Evolutionary conservation across 2,797 vertebrate genomes (phyloP), one percentile per base, ranked within the genome.

Genomic region (Acanthurus tractus): DNA sequence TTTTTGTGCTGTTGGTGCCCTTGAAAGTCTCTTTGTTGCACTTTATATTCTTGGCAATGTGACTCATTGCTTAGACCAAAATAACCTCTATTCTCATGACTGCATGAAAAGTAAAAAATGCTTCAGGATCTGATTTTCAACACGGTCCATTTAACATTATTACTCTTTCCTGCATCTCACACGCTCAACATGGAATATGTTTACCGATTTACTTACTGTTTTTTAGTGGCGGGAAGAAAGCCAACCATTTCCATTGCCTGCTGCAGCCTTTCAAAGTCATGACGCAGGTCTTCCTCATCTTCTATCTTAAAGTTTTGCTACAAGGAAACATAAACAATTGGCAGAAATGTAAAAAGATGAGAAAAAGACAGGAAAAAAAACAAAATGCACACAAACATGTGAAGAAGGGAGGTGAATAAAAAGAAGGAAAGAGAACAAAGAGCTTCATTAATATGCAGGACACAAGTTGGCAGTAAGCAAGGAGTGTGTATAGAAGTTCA

Each of bases 161-260:
- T 53, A 12, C 23, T 50, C 29, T n/a, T 62, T 49, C 5, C 38
- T 56, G 40, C 46, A 58, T 29, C 29, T 34, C 29, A 57, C 57
- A 63, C 4, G 61, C 6, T 38, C 29, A 63, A 45, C 5, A 52
- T 11, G 20, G 17, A 65, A 54, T 14, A 10, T 9, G 38, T 40
- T 14, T 8, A 34, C 52, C 42, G 25, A 40, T 79, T 62, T 49
- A 92, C 97, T 96, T 72, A 99, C 98, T 99, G 98, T 73, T 96
- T 98, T 92, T 96, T 99, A 57, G 98, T 99, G 73, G 97, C 95
- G 0, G 97, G 93, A 66, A 99, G 97, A 88, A 99, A 99, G 85
- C 98, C 98, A 83, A 99, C 98, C 98, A 99, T 99, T 93, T 99
- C 98, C 98, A 99, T 99, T 42, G 98, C 98, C 93, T 99, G 98